A percentile compares a stretch with the other conserved stretches of the same genome.
Evolutionary conservation across 2,113 vertebrate genomes (phyloP).

Genomic region (Spermophilus dauricus): DNA sequence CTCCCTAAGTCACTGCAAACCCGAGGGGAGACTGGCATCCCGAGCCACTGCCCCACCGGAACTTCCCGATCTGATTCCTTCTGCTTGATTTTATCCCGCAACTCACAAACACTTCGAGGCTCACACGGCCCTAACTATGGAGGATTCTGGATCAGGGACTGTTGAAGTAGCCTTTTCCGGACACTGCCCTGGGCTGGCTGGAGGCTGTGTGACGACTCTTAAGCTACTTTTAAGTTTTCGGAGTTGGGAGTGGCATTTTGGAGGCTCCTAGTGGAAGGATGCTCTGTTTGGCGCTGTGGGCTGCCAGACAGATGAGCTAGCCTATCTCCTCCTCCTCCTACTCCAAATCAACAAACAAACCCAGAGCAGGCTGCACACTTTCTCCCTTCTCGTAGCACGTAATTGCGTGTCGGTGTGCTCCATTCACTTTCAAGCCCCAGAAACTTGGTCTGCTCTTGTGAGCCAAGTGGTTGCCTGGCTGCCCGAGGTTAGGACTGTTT

Average conservation of each 20-base stretch:
- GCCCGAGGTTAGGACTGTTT: background rate
- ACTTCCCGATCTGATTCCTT: background rate
- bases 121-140: background rate
- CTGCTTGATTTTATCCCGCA: background rate
- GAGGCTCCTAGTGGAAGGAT: background rate
- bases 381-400: slow-evolving; percentile 6
- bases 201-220: too few species aligned
- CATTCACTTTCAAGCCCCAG: background rate
- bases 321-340: background rate
- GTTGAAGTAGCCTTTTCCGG: background rate
- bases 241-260: background rate
- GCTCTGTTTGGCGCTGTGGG: background rate
- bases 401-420: background rate
- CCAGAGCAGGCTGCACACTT: background rate
- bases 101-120: background rate
- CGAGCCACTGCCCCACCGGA: background rate
- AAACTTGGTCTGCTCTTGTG: background rate
- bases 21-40: background rate
- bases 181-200: background rate
- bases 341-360: background rate
- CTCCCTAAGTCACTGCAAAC: background rate
- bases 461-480: background rate
- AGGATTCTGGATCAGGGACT: background rate
- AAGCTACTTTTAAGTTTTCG: background rate
- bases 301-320: background rate